Evolutionary conservation across 2,888 invertebrate genomes (phyloP).

Genomic region (Megaustenia siamemsis): DNA sequence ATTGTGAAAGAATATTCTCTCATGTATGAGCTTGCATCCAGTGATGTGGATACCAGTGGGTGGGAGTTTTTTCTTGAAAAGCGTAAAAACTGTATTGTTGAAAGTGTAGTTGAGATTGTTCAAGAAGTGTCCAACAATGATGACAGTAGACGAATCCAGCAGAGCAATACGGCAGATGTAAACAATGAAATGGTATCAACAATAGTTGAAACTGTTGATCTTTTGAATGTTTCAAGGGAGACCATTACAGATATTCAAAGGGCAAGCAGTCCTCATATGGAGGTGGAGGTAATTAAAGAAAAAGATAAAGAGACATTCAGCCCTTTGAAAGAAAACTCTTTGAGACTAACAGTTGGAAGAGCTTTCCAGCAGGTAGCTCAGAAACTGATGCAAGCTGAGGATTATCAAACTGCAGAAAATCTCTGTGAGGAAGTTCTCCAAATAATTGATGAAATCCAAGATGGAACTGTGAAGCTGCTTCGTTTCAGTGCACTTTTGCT

Average conservation of each 20-base stretch:
- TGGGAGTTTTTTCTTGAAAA: slow-evolving; percentile 74
- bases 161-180: slow-evolving; percentile 6
- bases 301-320: slow-evolving; percentile 66
- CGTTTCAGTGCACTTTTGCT: slow-evolving; percentile 72
- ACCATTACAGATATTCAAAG: background rate
- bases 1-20: slow-evolving; percentile 70
- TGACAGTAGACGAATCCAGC: background rate
- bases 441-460: slow-evolving; percentile 74
- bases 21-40: slow-evolving; percentile 68
- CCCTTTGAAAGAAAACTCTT: slow-evolving; percentile 70
- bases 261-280: slow-evolving; percentile 2
- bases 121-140: slow-evolving; percentile 33
- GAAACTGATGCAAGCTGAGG: slow-evolving; percentile 68
- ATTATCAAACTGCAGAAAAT: slow-evolving; percentile 70
- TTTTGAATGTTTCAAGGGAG: slow-evolving; percentile 11
- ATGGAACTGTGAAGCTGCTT: slow-evolving; percentile 71
- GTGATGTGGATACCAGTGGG: slow-evolving; percentile 68
- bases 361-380: slow-evolving; percentile 70
- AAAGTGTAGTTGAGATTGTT: slow-evolving; percentile 68
- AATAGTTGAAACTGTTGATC: slow-evolving; percentile 43
- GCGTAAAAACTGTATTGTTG: slow-evolving; percentile 67
- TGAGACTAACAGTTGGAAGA: slow-evolving; percentile 70
- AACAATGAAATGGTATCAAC: slow-evolving; percentile 23
- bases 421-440: slow-evolving; percentile 72
- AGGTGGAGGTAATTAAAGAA: slow-evolving; percentile 32